phyloP scores from a whole-genome alignment of 2,797 vertebrate species.

The Catamblyrhynchus diadema region DNA sequence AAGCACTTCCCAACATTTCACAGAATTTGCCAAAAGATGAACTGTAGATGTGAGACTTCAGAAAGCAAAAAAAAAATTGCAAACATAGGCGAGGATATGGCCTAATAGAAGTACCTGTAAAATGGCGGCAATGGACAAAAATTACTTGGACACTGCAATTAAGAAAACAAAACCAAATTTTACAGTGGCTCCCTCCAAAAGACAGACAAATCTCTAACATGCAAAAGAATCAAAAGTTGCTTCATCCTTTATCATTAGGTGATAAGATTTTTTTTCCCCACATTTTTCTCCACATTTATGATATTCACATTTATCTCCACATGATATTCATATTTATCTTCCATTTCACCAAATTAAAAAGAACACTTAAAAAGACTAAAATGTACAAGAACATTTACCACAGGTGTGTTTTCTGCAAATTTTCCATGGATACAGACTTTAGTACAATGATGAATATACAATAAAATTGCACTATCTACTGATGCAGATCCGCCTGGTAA shows the following conservation, averaged over 20 bases:
- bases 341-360: neutral
- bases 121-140: neutral
- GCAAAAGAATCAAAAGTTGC: neutral
- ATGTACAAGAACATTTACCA: neutral
- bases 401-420: neutral
- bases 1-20: neutral
- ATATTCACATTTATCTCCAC: neutral
- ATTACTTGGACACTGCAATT: neutral
- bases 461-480: neutral
- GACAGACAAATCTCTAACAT: neutral
- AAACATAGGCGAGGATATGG: conserved; percentile 19
- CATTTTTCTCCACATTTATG: neutral
- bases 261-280: neutral
- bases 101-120: conserved; percentile 44
- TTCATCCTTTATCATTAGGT: neutral
- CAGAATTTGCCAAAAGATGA: conserved; percentile 45
- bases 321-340: neutral
- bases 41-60: conserved; percentile 24
- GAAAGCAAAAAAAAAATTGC: conserved; percentile 34
- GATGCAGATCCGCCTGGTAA: neutral
- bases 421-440: neutral
- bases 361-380: neutral
- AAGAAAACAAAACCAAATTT: neutral
- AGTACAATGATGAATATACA: neutral
- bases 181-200: neutral